phyloP scores from a whole-genome alignment of 1,140 invertebrate genomes.

The Gryllus bimaculatus region DNA sequence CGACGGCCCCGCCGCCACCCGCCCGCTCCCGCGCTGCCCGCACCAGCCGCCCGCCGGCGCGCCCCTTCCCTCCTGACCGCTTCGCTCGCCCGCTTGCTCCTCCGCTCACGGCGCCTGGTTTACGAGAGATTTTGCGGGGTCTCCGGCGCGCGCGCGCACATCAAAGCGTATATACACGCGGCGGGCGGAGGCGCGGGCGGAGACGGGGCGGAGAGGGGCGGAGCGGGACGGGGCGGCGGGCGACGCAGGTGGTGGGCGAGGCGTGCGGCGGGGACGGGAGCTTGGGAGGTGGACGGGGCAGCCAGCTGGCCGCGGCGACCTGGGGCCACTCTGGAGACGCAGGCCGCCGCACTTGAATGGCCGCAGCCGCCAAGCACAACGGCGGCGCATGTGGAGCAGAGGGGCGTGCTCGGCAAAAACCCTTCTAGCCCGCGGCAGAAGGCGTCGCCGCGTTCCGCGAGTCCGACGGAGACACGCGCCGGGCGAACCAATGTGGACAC shows the following conservation, averaged over 20 bases:
- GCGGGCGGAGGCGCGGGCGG: too few species aligned
- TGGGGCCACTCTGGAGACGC: too few species aligned
- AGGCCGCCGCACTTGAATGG: conserved; percentile 15
- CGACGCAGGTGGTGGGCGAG: too few species aligned
- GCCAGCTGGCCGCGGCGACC: too few species aligned
- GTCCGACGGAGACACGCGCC: background rate
- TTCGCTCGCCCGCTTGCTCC: background rate
- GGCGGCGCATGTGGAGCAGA: background rate
- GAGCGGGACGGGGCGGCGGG: too few species aligned
- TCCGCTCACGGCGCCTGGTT: background rate
- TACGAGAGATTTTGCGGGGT: background rate
- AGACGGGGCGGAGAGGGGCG: background rate
- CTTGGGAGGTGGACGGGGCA: too few species aligned
- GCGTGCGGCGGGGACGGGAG: too few species aligned
- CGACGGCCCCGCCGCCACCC: background rate
- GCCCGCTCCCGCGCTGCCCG: too few species aligned
- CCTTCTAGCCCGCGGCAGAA: conserved; percentile 12
- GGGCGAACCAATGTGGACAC: background rate
- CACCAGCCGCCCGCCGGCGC: too few species aligned
- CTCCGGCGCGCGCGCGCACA: background rate
- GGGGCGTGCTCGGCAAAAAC: conserved; percentile 9
- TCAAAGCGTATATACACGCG: background rate
- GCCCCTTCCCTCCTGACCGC: too few species aligned
- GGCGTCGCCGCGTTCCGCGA: conserved; percentile 7
- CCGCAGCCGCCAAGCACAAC: conserved; percentile 13